Percentiles rank a stretch among this genome's conserved stretches.
Evolutionary conservation across 2,113 vertebrate genomes (phyloP).

Genomic region (Recurvirostra avosetta): DNA sequence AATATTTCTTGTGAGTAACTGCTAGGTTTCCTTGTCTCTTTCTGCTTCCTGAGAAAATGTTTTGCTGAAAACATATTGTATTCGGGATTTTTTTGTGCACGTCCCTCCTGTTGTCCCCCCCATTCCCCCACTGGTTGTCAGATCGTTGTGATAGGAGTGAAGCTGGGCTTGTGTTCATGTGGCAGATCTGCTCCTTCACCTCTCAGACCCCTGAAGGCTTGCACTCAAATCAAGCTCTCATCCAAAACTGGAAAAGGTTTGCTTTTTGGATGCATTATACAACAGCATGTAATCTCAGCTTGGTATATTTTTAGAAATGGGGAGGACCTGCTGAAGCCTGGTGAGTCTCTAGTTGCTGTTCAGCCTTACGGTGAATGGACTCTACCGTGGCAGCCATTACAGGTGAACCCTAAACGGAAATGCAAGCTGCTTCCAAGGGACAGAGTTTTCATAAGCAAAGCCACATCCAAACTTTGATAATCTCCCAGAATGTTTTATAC

Average conservation of each 20-base stretch:
- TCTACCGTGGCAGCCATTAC: accelerated
- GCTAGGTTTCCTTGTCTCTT: not conserved
- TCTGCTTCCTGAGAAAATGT: slow-evolving; percentile 4
- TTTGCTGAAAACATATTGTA: not conserved
- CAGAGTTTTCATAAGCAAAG: not conserved
- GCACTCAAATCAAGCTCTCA: not conserved
- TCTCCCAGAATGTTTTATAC: not conserved
- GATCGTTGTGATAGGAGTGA: not conserved
- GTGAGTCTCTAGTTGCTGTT: not conserved
- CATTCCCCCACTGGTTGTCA: not conserved
- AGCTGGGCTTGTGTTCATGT: not conserved
- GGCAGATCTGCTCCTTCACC: not conserved
- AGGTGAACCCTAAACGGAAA: not conserved
- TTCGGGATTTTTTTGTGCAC: not conserved
- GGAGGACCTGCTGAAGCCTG: not conserved
- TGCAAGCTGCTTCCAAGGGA: not conserved
- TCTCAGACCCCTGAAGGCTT: not conserved
- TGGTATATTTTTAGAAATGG: not conserved
- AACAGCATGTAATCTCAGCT: not conserved
- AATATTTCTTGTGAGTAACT: not conserved
- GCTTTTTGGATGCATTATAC: not conserved
- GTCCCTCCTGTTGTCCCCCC: not conserved
- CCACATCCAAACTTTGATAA: no score
- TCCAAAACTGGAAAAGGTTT: not conserved
- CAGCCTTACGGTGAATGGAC: not conserved